Evolutionary conservation across 2,888 invertebrate genomes (phyloP), one percentile per base, ranked within the genome.

Genomic region (Drosophila macrospina): DNA sequence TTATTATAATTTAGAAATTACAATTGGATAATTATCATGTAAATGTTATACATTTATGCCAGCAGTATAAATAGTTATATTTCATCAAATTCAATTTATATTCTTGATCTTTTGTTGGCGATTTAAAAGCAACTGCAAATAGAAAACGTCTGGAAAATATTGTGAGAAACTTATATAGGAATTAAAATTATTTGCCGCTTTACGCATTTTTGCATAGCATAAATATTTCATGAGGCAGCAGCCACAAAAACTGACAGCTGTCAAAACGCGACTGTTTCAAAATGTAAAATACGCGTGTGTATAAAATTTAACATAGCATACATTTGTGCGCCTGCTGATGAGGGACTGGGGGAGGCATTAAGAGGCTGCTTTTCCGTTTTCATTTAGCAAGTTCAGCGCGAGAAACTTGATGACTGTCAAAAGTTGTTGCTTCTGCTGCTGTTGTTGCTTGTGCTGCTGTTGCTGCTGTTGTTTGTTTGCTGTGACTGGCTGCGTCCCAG

Each of bases 181-280:
- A 75, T 68, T 78, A 73, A 68, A 75, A 74, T 78, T 57, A 78
- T 78, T 74, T 60, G 60, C 70, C 70, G 69, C 57, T 78, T 78
- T 70, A 63, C 77, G 69, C 67, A 68, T 69, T 77, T 77, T 79
- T 79, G 71, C 78, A 65, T 64, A 74, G 55, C 81, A 89, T 87
- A 78, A 86, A 89, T 86, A 86, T 85, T 86, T 82, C 74, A 86
- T 84, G 82, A 82, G 79, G 39, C 78, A 72, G 59, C 85, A 69
- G 78, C 76, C 80, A 52, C 76, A 75, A 78, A 80, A 83, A 80
- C 80, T 83, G 86, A 85, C 85, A 86, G 85, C 85, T 86, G 85
- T 86, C 85, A 86, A 84, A 86, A 86, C 79, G 84, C 75, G 78
- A 70, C 73, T 71, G 76, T 76, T 78, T 75, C 65, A 56, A 69